Evolutionary conservation across 1,140 invertebrate species (phyloP).

Genomic region (Diorhabda carinulata): DNA sequence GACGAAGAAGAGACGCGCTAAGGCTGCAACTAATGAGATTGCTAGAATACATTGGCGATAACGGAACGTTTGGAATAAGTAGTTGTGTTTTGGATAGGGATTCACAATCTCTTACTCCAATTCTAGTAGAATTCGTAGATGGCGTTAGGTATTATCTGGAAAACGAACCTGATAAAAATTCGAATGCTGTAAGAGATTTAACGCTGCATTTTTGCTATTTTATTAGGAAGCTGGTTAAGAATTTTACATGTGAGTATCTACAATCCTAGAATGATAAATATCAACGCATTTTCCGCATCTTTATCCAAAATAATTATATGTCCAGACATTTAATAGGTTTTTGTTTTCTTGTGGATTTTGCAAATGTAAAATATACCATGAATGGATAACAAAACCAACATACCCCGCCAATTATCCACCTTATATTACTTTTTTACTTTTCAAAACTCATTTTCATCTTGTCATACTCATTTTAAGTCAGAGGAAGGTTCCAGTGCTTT

Average conservation of each 20-base stretch:
- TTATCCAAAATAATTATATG: no score
- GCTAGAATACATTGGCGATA: conserved; percentile 87
- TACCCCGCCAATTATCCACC: no score
- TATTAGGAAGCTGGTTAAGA: conserved; percentile 88
- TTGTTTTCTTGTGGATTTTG: no score
- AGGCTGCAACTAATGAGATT: conserved; percentile 86
- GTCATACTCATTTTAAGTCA: no score
- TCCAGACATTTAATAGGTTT: no score
- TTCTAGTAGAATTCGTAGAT: conserved; percentile 93
- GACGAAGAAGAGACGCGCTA: conserved; percentile 87
- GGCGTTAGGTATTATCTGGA: conserved; percentile 88
- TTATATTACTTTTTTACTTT: no score
- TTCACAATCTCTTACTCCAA: conserved; percentile 75
- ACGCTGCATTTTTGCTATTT: conserved; percentile 94
- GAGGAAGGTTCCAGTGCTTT: no score
- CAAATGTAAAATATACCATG: no score
- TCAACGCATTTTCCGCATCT: no score
- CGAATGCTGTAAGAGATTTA: conserved; percentile 72
- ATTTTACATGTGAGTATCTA: conserved; percentile 73
- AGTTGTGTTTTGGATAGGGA: conserved; percentile 79
- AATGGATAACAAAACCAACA: no score
- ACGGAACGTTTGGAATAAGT: conserved; percentile 85
- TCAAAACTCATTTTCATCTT: no score
- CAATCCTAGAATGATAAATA: no score
- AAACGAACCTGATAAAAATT: conserved; percentile 85